Evolutionary conservation across 2,888 invertebrate genomes (phyloP).

Genomic region (Cheiracanthium punctorium): DNA sequence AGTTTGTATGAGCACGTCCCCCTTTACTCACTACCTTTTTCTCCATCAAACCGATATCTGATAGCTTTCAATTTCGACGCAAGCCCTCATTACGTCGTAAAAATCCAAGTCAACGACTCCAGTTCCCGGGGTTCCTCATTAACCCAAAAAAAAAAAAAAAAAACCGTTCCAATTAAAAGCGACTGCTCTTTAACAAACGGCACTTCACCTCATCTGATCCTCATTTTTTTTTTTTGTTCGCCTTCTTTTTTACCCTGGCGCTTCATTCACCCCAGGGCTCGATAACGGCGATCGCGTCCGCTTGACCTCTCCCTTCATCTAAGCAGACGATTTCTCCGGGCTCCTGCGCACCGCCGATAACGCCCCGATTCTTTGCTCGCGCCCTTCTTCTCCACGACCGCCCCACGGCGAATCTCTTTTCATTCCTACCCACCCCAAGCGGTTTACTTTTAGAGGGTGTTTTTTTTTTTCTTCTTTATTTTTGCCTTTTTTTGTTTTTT

Average conservation of each 20-base stretch:
- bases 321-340: slow-evolving; percentile 1
- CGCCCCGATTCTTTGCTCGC: slow-evolving; percentile 19
- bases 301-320: slow-evolving; percentile 24
- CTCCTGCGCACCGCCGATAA: slow-evolving; percentile 51
- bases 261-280: background rate
- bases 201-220: background rate
- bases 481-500: background rate
- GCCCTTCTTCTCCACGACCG: background rate
- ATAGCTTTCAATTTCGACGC: background rate
- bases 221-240: too few species aligned
- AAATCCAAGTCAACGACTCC: background rate
- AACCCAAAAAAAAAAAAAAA: too few species aligned
- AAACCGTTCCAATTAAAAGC: slow-evolving; percentile 3
- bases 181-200: background rate
- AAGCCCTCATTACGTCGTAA: background rate
- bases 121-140: background rate
- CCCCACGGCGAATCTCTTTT: background rate
- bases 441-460: background rate
- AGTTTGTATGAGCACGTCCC: too few species aligned
- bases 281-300: background rate
- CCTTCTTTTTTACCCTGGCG: background rate
- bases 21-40: too few species aligned
- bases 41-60: background rate
- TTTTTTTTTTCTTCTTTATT: background rate
- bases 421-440: background rate